Evolutionary conservation across 1,140 invertebrate genomes (phyloP), one percentile per base, ranked within the genome.

Genomic region (Brachionus koreanus): DNA sequence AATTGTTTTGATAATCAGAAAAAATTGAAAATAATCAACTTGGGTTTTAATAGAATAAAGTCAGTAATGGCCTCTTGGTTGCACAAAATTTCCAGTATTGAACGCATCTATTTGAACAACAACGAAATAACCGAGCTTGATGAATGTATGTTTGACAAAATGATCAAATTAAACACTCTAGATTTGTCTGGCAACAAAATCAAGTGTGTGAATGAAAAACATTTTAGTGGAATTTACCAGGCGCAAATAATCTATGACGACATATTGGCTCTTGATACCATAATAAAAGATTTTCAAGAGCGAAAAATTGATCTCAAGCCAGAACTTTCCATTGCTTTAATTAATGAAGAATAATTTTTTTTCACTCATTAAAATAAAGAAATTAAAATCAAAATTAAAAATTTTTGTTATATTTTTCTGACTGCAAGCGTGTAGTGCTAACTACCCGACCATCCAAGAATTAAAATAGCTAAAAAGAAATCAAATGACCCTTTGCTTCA

Each of bases 331-430:
- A 69, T 69, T 69, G 0, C 12, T 16, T 37, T 69, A 9, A 16
- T 69, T n/a, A n/a, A n/a, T 39, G 65, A 69, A 69, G 65, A 69
- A 69, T 69, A 69, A 69, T 33, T 19, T 16, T 61, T 61, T 3
- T 19, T 29, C n/a, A n/a, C 5, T n/a, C 16, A n/a, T 43, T 13
- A 43, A 9, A 43, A 43, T n/a, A n/a, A 46, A 12, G 12, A 46
- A 46, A 46, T 46, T 46, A 2, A 46, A 46, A n/a, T n/a, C n/a
- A n/a, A n/a, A n/a, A n/a, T n/a, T n/a, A n/a, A n/a, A n/a, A n/a
- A n/a, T n/a, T n/a, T n/a, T n/a, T n/a, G n/a, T n/a, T n/a, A n/a
- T n/a, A n/a, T n/a, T n/a, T n/a, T n/a, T n/a, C n/a, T n/a, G n/a
- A n/a, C n/a, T n/a, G n/a, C n/a, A n/a, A n/a, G n/a, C n/a, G n/a